Base-by-base conservation (phyloP, 1,140 invertebrate species). In the Zophobas morio region DNA sequence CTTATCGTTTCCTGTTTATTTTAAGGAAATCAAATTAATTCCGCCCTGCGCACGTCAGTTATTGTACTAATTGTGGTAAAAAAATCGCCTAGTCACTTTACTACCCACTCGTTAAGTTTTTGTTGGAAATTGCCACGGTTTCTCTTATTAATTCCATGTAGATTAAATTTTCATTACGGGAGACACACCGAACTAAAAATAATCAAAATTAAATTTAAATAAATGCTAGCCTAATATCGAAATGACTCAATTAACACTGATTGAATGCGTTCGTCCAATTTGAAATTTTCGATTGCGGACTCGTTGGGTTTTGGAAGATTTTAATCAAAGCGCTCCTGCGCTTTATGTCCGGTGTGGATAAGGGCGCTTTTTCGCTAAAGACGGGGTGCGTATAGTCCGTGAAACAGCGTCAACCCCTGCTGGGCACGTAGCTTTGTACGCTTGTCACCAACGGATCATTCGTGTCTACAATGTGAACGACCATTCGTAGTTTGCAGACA, bases 391-490 rank as follows among this genome's bases (percentile, higher is more conserved):
- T 79, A 75, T 74, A 73, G 70, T 40, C 60, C 54, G 35, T 37
- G 39, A 54, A 73, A 57, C 60, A 80, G 74, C 76, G 79, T 80
- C 79, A 80, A 80, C 79, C 79, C 78, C 79, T 80, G 79, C 79
- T 75, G 76, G 53, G 76, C 54, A 74, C 53, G 47, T 51, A 70
- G 73, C 81, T 78, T 82, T 82, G 77, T 82, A 76, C 46, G 75
- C 77, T 78, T 81, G 81, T 82, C 81, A 81, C 76, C 78, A 81
- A 81, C 79, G 81, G 81, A 82, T 81, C 81, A 82, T 82, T 79
- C 79, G 70, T 78, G 77, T 80, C 79, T 66, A 42, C 60, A 66
- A 66, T 42, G 60, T 42, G 36, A 66, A 66, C 40, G 66, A 42
- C 36, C 71, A 78, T 54, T 47, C 56, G 47, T 70, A 77, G 75